Conservation (phyloP, 2,888 invertebrate species). For the Alloplasta piceator region DNA sequence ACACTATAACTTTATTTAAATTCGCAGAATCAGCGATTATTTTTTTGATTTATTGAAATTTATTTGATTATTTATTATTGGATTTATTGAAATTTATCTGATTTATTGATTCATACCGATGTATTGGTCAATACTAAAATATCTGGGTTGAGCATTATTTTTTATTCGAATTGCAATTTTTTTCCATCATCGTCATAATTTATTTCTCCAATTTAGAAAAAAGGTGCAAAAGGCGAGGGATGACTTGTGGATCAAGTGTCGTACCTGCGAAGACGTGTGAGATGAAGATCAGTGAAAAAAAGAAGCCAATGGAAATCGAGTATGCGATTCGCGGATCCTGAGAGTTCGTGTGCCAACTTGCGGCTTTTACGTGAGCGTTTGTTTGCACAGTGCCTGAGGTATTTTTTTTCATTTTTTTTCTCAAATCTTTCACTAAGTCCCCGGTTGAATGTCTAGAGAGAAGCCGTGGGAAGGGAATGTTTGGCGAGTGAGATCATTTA, state of each 20-base stretch:
- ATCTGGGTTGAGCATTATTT: too few relatives aligned
- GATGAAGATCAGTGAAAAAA: not conserved
- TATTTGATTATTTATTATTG: too few relatives aligned
- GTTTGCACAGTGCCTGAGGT: constrained; percentile 52
- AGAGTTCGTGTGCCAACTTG: constrained; percentile 49
- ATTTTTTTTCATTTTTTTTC: constrained; percentile 46
- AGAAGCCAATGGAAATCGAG: constrained; percentile 30
- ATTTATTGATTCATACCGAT: too few relatives aligned
- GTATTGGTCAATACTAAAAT: too few relatives aligned
- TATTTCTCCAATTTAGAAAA: not conserved
- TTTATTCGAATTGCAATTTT: too few relatives aligned
- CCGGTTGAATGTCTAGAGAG: constrained; percentile 13
- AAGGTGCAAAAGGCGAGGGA: not conserved
- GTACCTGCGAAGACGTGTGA: not conserved
- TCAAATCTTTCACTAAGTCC: constrained; percentile 43
- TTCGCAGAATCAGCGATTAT: too few relatives aligned
- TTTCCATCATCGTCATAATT: too few relatives aligned
- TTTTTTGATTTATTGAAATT: too few relatives aligned
- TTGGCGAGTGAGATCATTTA: too few relatives aligned
- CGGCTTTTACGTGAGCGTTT: constrained; percentile 45
- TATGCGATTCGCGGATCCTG: constrained; percentile 43
- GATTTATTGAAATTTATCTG: too few relatives aligned
- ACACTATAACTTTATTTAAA: too few relatives aligned
- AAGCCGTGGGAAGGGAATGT: constrained; percentile 59
- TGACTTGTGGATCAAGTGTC: not conserved